Base-by-base conservation (phyloP, 2,113 vertebrate genomes). In the Aspidoscelis tigris region DNA sequence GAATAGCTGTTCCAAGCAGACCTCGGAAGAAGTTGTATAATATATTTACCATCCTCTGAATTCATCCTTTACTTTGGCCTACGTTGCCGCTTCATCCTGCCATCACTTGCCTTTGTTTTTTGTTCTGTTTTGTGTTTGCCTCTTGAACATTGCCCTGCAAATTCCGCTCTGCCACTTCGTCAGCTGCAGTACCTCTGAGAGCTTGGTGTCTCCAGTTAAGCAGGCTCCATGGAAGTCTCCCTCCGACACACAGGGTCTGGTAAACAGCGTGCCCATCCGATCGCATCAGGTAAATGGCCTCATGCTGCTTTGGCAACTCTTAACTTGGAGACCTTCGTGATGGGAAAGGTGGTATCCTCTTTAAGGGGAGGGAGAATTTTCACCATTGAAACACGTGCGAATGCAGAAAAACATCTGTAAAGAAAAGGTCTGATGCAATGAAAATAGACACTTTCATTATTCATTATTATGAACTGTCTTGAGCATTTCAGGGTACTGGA, bases 121-220 rank as follows among this genome's bases (percentile, higher is more conserved):
- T 71, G 78, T 70, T 47, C 76, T 41, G 4, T 75, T 80, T 87
- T 78, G 2, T 76, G 90, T 93, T 87, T 86, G 33, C 93, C 83
- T 89, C 93, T 95, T 93, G 88, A 94, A 88, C 91, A 55, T 91
- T 95, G 93, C 95, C 81, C 87, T 95, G 92, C 94, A 92, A 90
- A 92, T 87, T 89, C 93, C 93, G 93, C 92, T 93, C 86, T 92
- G 85, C 91, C 91, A 92, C 86, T 86, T 91, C 87, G 78, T 92
- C 96, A 98, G 97, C 96, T 98, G 98, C 94, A 97, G 96, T 90
- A 95, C 98, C 70, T 95, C 97, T 94, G 98, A 98, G 93, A 97
- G 96, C 90, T 93, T 96, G 95, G 97, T 96, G 95, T 95, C 97
- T 86, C 96, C 97, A 84, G 95, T 96, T 94, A 96, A 97, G 78